Percentiles rank a stretch among this genome's conserved stretches.
phyloP scores from a whole-genome alignment of 1,140 invertebrate genomes.

The Andricus grossulariae region DNA sequence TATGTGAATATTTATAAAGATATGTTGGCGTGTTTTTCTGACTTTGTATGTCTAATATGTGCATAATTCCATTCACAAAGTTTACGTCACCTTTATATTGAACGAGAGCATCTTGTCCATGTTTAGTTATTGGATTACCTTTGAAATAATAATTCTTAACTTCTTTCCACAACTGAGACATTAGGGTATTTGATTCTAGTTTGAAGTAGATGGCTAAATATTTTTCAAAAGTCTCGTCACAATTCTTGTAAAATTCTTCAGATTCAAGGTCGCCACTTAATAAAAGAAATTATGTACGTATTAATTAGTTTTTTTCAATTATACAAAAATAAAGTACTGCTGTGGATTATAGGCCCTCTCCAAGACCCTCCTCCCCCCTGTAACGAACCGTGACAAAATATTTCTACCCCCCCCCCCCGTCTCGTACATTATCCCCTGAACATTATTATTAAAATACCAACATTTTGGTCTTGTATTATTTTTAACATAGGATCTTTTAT shows the following conservation, averaged over 20 bases:
- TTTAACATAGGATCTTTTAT: too few species aligned
- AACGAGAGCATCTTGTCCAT: constrained; percentile 57
- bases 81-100: constrained; percentile 70
- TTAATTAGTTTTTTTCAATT: too few species aligned
- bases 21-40: constrained; percentile 64
- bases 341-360: too few species aligned
- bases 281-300: too few species aligned
- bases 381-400: too few species aligned
- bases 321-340: too few species aligned
- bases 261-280: not conserved
- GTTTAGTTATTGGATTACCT: constrained; percentile 57
- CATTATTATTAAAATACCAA: too few species aligned
- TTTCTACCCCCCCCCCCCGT: too few species aligned
- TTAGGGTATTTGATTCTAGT: constrained; percentile 5
- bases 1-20: constrained; percentile 73
- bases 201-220: constrained; percentile 37
- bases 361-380: too few species aligned
- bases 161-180: constrained; percentile 60
- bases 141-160: constrained; percentile 75
- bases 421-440: too few species aligned
- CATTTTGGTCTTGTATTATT: too few species aligned
- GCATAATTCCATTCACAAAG: constrained; percentile 66
- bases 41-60: constrained; percentile 65
- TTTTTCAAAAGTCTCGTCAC: constrained; percentile 36
- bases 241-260: not conserved